These are phyloP conservation scores for Sycophaga agraensis DNA, from an alignment of 1,140 invertebrate genomes.

Conservation along the genomic window DNA sequence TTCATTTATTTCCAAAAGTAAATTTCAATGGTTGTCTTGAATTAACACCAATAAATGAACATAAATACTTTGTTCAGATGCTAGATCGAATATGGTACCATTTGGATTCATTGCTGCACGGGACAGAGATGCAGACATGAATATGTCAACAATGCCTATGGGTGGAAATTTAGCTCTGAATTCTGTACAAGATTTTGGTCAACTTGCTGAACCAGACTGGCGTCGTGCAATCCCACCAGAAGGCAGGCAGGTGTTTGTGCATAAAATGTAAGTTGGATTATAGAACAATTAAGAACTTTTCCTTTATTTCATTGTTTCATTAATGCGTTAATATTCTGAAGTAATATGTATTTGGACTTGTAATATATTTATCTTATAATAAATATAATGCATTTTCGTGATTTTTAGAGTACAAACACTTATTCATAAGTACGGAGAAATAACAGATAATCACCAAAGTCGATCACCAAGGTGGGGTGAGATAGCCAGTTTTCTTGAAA, in stretches of 20 bases:
- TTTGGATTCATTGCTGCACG: conserved; percentile 18
- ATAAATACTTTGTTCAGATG: conserved; percentile 11
- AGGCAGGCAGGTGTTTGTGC: conserved; percentile 17
- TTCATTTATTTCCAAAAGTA: no score
- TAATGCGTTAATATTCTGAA: no score
- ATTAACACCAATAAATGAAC: background rate
- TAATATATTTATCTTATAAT: background rate
- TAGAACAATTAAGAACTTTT: background rate
- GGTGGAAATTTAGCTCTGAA: conserved; percentile 18
- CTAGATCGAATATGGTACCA: conserved; percentile 25
- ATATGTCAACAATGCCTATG: conserved; percentile 23
- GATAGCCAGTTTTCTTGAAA: conserved; percentile 23
- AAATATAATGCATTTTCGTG: no score
- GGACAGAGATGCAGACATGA: conserved; percentile 21
- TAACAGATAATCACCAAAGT: conserved; percentile 1
- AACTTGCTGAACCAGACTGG: conserved; percentile 18
- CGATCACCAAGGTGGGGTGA: conserved; percentile 24
- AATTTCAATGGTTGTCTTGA: no score
- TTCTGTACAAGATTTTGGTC: conserved; percentile 22
- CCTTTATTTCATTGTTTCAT: background rate
- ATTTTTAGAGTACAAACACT: conserved; percentile 15
- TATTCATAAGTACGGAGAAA: conserved; percentile 6
- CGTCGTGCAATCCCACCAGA: conserved; percentile 8
- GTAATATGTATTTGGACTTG: background rate
- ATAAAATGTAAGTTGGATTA: conserved; percentile 20